Base-by-base conservation (phyloP, 2,888 invertebrate species). In the Poecilobothrus nobilitatus region DNA sequence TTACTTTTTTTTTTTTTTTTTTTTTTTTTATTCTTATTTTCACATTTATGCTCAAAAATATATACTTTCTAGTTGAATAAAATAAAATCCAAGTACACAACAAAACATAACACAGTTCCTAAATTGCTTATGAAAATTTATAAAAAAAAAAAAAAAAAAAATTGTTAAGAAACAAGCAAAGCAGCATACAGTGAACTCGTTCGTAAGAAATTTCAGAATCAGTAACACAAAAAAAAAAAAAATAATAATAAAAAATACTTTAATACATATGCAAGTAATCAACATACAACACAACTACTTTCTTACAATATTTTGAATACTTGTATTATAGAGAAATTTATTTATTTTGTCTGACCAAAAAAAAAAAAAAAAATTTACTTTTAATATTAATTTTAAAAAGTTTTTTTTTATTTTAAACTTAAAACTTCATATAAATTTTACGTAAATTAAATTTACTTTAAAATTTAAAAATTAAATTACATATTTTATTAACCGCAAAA, bases 71-170 rank as follows among this genome's bases (percentile, higher is more conserved):
- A 53, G 9, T 18, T n/a, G 53, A 53, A 27, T 27, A 53, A 53
- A n/a, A n/a, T n/a, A n/a, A n/a, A n/a, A n/a, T n/a, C n/a, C n/a
- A 53, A 53, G 53, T 53, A 53, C 53, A 53, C 53, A 53, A 12
- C 53, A 53, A 53, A 53, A 53, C 18, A 53, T 53, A 53, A 53
- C 15, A 53, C 3, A 53, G 53, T 53, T 53, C 53, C 18, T 53
- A 53, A 53, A 53, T 53, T 53, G 53, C 53, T 53, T 53, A 53
- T 53, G 53, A 53, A 53, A 53, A 53, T 53, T 2, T 53, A 53
- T n/a, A 18, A 9, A 18, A 2, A n/a, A 53, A 53, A 1, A 8
- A 9, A 41, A 5, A 41, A 5, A 53, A n/a, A 53, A 53, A 18
- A 18, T 37, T 18, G 53, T 41, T 41, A 41, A 12, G 41, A 12